Conservation (phyloP, 2,113 vertebrate genomes). For the Patagioenas fasciata region DNA sequence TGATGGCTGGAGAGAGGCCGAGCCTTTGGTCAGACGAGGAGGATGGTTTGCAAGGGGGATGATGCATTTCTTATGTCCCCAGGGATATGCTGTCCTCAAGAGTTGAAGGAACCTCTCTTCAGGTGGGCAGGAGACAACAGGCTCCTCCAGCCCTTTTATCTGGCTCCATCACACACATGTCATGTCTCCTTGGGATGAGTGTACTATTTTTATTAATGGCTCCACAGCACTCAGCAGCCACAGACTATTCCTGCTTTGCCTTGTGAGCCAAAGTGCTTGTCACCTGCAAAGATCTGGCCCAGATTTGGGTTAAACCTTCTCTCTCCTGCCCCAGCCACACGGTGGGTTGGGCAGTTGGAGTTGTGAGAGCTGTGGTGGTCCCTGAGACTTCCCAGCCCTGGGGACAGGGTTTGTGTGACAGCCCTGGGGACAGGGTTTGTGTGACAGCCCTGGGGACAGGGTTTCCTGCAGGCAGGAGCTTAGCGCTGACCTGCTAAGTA, state of each 20-base stretch:
- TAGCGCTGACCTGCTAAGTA: background rate
- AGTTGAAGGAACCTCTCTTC: background rate
- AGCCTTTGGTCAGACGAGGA: background rate
- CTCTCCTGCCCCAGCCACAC: background rate
- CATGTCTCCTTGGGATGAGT: background rate
- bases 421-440: background rate
- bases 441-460: background rate
- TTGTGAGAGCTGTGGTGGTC: background rate
- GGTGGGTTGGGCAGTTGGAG: background rate
- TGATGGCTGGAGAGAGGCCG: background rate
- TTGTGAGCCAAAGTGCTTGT: background rate
- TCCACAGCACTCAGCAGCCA: background rate
- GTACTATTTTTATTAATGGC: background rate
- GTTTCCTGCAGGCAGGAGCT: background rate
- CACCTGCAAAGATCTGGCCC: background rate
- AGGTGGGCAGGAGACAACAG: background rate
- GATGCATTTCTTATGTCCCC: background rate
- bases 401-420: too few relatives aligned
- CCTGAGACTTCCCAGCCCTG: rapidly evolving
- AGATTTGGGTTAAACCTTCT: background rate
- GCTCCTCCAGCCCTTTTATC: background rate
- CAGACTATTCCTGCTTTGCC: background rate
- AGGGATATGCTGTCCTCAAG: background rate
- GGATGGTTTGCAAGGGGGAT: background rate
- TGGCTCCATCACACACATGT: background rate